A percentile compares a stretch with the other conserved stretches of the same genome.
phyloP scores from a whole-genome alignment of 1,140 invertebrate genomes.

The Bombus confusus region DNA sequence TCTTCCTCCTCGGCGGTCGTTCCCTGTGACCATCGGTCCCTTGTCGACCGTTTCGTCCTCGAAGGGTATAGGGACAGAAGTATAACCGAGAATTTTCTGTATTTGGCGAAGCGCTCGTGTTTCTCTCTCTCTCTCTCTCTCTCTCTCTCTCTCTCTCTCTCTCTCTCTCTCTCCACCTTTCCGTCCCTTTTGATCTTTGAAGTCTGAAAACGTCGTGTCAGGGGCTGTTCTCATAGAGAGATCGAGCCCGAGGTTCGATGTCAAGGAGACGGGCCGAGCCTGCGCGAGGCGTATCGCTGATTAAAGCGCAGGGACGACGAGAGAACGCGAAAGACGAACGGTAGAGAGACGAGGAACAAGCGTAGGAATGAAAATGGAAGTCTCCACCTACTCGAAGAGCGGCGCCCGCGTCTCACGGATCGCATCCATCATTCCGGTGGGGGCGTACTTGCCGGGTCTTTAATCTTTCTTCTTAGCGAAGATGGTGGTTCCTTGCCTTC shows the following conservation, averaged over 20 bases:
- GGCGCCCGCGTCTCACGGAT: constrained; percentile 72
- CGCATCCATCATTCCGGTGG: constrained; percentile 82
- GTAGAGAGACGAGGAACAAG: constrained; percentile 57
- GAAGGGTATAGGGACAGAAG: neutral
- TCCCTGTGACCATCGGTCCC: neutral
- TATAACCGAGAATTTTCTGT: no score
- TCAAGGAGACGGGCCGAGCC: neutral
- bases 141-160: no score
- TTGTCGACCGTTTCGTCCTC: neutral
- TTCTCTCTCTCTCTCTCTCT: no score
- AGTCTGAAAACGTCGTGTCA: neutral
- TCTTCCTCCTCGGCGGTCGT: neutral
- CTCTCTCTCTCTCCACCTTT: no score
- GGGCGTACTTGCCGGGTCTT: constrained; percentile 81
- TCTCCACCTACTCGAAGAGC: constrained; percentile 79
- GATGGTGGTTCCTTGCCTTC: constrained; percentile 62
- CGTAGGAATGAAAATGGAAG: constrained; percentile 77
- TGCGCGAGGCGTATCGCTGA: constrained; percentile 33
- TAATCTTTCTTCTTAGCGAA: constrained; percentile 77
- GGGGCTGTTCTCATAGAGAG: neutral
- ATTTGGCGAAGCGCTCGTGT: neutral
- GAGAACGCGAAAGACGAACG: constrained; percentile 46
- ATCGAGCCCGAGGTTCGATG: neutral
- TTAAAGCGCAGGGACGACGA: constrained; percentile 41
- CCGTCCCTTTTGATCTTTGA: neutral